phyloP scores from a whole-genome alignment of 2,888 invertebrate species.

The Protodeltote pygarga region DNA sequence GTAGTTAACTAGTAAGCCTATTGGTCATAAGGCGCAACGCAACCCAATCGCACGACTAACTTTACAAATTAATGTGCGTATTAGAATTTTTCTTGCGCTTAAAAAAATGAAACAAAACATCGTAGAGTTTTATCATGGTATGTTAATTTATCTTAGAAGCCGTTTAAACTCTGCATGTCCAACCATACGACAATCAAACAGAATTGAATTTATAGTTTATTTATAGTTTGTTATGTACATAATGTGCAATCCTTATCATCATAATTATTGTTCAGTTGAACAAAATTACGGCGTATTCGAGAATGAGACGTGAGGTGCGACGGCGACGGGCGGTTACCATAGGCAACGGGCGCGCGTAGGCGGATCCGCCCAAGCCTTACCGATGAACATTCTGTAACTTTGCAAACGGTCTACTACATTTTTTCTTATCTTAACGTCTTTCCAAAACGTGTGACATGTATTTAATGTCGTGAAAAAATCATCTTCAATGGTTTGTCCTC shows the following conservation, averaged over 20 bases:
- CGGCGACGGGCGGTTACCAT: slow-evolving; percentile 72
- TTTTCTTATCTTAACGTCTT: slow-evolving; percentile 28
- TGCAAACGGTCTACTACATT: slow-evolving; percentile 43
- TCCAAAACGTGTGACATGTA: slow-evolving; percentile 14
- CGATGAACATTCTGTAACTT: slow-evolving; percentile 50
- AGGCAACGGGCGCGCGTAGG: slow-evolving; percentile 69
- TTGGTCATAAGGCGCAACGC: too few species aligned
- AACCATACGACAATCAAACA: too few species aligned
- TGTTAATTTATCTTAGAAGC: too few species aligned
- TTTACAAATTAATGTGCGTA: too few species aligned
- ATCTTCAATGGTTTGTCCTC: too few species aligned
- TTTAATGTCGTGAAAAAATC: slow-evolving; percentile 1
- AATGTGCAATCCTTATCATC: background rate
- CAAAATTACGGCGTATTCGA: slow-evolving; percentile 18
- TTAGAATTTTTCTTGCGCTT: too few species aligned
- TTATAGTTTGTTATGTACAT: background rate
- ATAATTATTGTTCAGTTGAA: slow-evolving; percentile 9
- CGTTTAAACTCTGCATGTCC: too few species aligned
- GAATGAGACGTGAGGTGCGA: slow-evolving; percentile 54
- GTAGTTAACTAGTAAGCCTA: too few species aligned
- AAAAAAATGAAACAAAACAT: too few species aligned
- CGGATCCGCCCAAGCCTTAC: slow-evolving; percentile 61
- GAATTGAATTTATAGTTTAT: background rate
- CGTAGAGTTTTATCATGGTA: too few species aligned
- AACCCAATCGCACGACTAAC: too few species aligned